Base-by-base conservation (phyloP, 2,797 vertebrate genomes). In the Microcaecilia unicolor region DNA sequence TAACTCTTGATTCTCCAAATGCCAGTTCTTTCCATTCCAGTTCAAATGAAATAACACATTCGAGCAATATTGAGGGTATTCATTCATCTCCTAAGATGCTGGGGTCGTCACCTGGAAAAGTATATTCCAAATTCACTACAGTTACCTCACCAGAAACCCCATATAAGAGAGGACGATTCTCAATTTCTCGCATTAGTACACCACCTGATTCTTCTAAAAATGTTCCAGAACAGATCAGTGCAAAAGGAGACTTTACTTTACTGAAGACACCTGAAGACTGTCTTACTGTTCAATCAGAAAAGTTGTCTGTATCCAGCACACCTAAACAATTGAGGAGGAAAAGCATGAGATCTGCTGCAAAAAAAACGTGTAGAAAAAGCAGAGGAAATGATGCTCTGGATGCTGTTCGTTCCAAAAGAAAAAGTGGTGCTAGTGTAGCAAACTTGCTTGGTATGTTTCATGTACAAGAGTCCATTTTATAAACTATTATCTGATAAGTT, bases 391-490 rank as follows among this genome's bases (percentile, higher is more conserved):
- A 62, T 1, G 31, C 64, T 27, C 39, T 78, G 4, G 80, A 84
- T 41, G 36, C 47, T 2, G 29, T 92, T 21, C 70, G 41, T 3
- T 65, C 81, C n/a, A 67, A 32, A 29, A 79, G 90, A 29, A 73
- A 74, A 44, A 93, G 89, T 15, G 87, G 91, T 10, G 76, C 91
- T 22, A 92, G 92, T 2, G 76, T 71, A 15, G 88, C 86, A 20
- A 94, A 92, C 14, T 55, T 97, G n/a, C 74, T 91, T 46, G 87
- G 95, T 97, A 35, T 54, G 51, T 44, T 9, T 15, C n/a, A 4
- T 7, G 1, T 8, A 8, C 6, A n/a, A n/a, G n/a, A n/a, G n/a
- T n/a, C n/a, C n/a, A 0, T 22, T 37, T 3, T 3, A 11, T 14
- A 13, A 11, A 23, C 7, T 2, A n/a, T n/a, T n/a, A n/a, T n/a